These are phyloP conservation scores for Rhopalosiphum maidis DNA, from an alignment of 1,140 invertebrate genomes.

Conservation along the genomic window DNA sequence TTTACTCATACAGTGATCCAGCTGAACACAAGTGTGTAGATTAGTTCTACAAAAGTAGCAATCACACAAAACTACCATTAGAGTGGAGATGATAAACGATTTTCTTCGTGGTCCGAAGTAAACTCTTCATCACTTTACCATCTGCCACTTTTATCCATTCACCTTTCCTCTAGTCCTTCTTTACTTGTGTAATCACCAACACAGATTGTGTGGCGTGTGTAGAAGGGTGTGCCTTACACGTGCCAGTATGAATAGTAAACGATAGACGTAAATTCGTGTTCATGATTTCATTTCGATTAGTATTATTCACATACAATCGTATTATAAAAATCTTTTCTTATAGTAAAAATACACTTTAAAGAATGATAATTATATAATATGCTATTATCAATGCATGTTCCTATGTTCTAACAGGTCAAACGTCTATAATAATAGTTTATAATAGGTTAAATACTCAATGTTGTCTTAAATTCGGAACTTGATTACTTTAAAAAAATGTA, in stretches of 20 bases:
- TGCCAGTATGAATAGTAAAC: background rate
- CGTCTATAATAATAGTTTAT: background rate
- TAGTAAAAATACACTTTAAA: background rate
- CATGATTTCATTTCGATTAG: background rate
- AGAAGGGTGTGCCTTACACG: background rate
- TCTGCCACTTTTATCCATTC: slow-evolving; percentile 4
- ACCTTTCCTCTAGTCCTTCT: background rate
- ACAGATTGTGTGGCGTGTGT: background rate
- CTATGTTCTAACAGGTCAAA: background rate
- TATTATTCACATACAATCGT: background rate
- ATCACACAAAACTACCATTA: slow-evolving; percentile 19
- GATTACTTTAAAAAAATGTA: no score
- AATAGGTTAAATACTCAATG: background rate
- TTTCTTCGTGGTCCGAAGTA: slow-evolving; percentile 1
- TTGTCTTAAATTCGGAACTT: background rate
- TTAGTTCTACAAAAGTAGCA: slow-evolving; percentile 27
- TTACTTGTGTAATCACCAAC: background rate
- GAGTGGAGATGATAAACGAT: slow-evolving; percentile 44
- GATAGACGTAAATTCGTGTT: background rate
- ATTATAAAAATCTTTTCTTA: background rate
- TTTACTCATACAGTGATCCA: background rate
- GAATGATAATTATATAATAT: background rate
- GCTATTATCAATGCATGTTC: background rate
- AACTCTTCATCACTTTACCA: slow-evolving; percentile 18
- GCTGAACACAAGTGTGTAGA: background rate